Base-by-base conservation (phyloP, 1,140 invertebrate species). In the Campoletis sonorensis region DNA sequence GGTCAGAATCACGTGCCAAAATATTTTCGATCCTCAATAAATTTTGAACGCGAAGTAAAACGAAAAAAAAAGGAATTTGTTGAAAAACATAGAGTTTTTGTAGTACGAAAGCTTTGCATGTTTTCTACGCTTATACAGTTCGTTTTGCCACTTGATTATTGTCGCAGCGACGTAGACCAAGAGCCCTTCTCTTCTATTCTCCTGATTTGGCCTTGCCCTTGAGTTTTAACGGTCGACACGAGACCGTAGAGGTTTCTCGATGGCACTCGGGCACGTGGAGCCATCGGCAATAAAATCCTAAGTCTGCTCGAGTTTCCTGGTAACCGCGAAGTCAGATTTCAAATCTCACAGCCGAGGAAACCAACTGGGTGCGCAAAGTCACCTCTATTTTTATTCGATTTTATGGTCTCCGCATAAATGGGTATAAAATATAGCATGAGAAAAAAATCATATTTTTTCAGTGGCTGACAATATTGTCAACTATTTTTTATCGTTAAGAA, bases 151-250 rank as follows among this genome's bases (percentile, higher is more conserved):
- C 21, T 67, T 2, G 23, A 30, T 23, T 7, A 67, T 67, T 26
- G 13, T 15, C 21, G 61, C 4, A 10, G 61, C 61, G 30, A 26
- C 61, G 23, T 67, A 67, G 26, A 23, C 7, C 23, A 67, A 4
- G n/a, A 67, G 21, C 61, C 61, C 23, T 67, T 67, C 61, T 67
- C 21, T 67, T 67, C 13, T 67, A 67, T 67, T 67, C 61, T 67
- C 61, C 18, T 16, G 23, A 13, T 67, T 67, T 27, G 23, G 61
- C 61, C 61, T 67, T 67, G 61, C 61, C 61, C 61, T 67, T 67
- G 61, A 27, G 30, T 67, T 67, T 27, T 67, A 67, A 67, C 61
- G 61, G 61, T 67, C 61, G 61, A 13, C 61, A 13, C 18, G 18
- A 67, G 61, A 67, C 61, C 16, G 58, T 27, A 27, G 61, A 30